Base-by-base conservation (phyloP, 2,113 vertebrate genomes). In the Campylomormyrus numenius region DNA sequence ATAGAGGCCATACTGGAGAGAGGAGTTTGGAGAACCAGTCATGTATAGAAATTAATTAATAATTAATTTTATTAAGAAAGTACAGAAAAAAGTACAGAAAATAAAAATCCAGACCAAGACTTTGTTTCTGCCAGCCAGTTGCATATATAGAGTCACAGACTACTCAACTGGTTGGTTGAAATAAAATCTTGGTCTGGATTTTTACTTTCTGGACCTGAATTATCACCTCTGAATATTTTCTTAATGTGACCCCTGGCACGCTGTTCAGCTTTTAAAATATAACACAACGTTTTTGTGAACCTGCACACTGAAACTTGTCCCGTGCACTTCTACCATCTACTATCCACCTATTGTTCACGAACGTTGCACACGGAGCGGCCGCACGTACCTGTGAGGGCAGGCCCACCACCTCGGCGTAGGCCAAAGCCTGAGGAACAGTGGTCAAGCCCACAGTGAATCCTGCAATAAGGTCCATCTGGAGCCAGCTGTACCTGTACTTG, bases 391-490 rank as follows among this genome's bases (percentile, higher is more conserved):
- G 96, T 19, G 96, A 96, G 0, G 98, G 98, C 91, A 99, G 96
- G 3, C 97, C 98, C 0, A 98, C 98, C 90, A 99, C 95, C 92
- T 97, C 98, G 0, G 98, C 98, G 1, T 99, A 99, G 13, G 98
- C 98, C 94, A 99, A 94, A 0, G 95, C 97, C 94, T 99, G 98
- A 0, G 98, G 98, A 3, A 99, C 95, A 0, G 94, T 92, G 0
- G 97, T 99, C 90, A 99, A 94, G 0, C 97, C 98, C 1, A 99
- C 98, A 0, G 97, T 98, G 45, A 98, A 89, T 0, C 98, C 98
- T 0, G 98, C 98, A 0, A 98, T 92, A 35, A 97, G 0, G 91
- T 99, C 98, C 93, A 97, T 96, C 94, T 95, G 96, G 89, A 99
- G 94, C 95, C 97, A 97, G 19, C 89, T 94, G 89, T 94, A 49